These are phyloP conservation scores for Epinotia ramella DNA, from an alignment of 2,888 invertebrate genomes.

Conservation along the genomic window DNA sequence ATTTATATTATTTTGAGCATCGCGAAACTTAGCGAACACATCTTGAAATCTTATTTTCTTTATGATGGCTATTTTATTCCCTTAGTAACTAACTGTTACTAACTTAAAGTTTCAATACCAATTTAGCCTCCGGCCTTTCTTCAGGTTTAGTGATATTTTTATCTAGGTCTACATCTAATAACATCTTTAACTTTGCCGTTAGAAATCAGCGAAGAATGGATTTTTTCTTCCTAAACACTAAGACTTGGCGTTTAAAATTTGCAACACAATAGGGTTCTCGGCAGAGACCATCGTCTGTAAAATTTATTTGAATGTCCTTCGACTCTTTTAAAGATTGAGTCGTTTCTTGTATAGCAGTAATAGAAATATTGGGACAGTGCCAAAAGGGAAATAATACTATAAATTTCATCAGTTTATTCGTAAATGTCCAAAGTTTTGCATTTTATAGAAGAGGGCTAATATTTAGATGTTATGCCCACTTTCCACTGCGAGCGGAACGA, in stretches of 20 bases:
- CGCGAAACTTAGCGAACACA: not conserved
- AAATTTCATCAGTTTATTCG: slow-evolving; percentile 23
- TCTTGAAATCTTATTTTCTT: not conserved
- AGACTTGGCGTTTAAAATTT: slow-evolving; percentile 13
- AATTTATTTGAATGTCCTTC: slow-evolving; percentile 33
- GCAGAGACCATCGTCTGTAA: slow-evolving; percentile 22
- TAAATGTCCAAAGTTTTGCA: slow-evolving; percentile 9
- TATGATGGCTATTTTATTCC: not conserved
- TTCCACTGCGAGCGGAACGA: no score
- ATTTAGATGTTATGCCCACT: not conserved
- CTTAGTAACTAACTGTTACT: not conserved
- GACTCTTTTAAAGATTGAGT: slow-evolving; percentile 33
- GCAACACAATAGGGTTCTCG: slow-evolving; percentile 21
- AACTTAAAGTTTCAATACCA: slow-evolving; percentile 22
- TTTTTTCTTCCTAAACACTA: not conserved
- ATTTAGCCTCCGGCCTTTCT: slow-evolving; percentile 10
- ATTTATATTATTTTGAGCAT: no score
- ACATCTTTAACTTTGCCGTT: not conserved
- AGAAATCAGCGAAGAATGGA: not conserved
- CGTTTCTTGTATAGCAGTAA: slow-evolving; percentile 26
- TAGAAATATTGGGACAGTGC: slow-evolving; percentile 32
- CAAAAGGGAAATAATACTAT: slow-evolving; percentile 24
- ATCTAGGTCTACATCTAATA: not conserved
- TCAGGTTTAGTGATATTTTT: not conserved
- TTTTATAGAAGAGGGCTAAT: slow-evolving; percentile 2